These are phyloP conservation scores for Adelphocoris suturalis DNA, from an alignment of 2,888 invertebrate genomes.

Conservation along the genomic window DNA sequence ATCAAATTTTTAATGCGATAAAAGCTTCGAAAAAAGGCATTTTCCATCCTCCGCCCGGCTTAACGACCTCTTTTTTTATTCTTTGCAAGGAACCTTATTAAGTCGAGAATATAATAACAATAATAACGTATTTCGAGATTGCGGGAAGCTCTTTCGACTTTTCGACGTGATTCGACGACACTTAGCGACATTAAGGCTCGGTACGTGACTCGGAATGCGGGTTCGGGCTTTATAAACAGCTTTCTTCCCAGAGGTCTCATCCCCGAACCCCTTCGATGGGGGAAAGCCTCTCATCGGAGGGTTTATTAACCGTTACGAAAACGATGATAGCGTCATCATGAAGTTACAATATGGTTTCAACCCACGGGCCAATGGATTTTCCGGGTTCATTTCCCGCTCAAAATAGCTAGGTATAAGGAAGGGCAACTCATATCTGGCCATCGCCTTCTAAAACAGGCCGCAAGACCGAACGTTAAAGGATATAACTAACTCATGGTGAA, in stretches of 20 bases:
- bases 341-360: background rate
- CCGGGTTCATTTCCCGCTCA: background rate
- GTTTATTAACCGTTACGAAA: conserved; percentile 25
- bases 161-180: conserved; percentile 32
- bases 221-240: background rate
- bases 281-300: conserved; percentile 1
- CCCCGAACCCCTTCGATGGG: background rate
- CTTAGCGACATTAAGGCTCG: conserved; percentile 15
- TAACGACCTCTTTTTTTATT: background rate
- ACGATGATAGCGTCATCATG: conserved; percentile 14
- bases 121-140: conserved; percentile 13
- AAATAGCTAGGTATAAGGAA: background rate
- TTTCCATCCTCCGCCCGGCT: background rate
- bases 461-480: no score
- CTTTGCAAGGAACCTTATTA: background rate
- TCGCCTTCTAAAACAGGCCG: no score
- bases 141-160: background rate
- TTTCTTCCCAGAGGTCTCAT: background rate
- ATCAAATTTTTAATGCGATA: conserved; percentile 10
- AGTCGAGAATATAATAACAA: conserved; percentile 18
- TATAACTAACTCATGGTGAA: no score
- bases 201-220: conserved; percentile 20
- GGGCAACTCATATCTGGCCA: no score
- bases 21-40: background rate
- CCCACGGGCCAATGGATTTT: background rate